Conservation (phyloP, 2,113 vertebrate genomes). For the Nanger granti region DNA sequence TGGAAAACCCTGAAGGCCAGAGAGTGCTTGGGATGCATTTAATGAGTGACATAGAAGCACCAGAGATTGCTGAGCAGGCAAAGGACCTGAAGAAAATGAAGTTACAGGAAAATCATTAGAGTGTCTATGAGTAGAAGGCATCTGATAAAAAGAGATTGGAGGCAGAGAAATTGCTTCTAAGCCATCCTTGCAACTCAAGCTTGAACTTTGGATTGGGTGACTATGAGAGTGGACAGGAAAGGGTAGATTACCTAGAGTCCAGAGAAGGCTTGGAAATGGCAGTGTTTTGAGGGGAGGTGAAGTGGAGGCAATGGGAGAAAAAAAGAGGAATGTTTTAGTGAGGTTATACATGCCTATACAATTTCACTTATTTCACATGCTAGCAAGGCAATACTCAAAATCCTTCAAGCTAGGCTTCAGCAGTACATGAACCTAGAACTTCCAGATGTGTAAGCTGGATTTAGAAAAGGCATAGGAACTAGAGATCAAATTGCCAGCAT, state of each 20-base stretch:
- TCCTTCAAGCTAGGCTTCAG: background rate
- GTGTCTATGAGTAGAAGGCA: background rate
- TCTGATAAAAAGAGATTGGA: background rate
- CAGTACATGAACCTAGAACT: background rate
- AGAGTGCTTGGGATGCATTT: background rate
- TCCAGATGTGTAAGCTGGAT: background rate
- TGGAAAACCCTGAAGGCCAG: background rate
- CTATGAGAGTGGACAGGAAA: background rate
- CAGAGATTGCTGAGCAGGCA: background rate
- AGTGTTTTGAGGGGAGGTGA: background rate
- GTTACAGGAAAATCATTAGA: background rate
- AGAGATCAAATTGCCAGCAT: background rate
- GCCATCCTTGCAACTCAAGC: background rate
- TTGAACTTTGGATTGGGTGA: background rate
- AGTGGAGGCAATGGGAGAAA: background rate
- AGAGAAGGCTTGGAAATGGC: background rate
- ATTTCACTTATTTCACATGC: background rate
- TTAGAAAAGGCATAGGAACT: background rate
- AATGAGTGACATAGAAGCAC: background rate
- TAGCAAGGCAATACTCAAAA: background rate
- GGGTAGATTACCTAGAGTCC: background rate
- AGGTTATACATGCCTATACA: background rate
- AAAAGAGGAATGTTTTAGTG: background rate
- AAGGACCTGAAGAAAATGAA: background rate
- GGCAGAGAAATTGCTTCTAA: background rate